A percentile compares a stretch with the other conserved stretches of the same genome.
Conservation (phyloP, 35 echinoderm and acorn worm species). For the Heliocidaris tuberculata region DNA sequence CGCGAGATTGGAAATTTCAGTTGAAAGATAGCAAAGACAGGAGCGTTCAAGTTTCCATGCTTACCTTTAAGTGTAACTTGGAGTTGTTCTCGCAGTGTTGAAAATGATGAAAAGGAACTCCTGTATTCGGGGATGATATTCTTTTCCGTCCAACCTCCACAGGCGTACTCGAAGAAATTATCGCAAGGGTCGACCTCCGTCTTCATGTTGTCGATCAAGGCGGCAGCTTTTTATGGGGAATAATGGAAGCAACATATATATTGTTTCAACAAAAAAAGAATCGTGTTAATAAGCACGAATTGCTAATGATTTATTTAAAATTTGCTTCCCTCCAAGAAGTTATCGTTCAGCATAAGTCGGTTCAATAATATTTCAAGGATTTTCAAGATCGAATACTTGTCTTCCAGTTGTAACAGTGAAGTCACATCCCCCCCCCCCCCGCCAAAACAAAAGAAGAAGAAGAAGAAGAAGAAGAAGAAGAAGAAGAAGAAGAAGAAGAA, state of each 20-base stretch:
- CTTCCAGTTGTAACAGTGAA: too few species aligned
- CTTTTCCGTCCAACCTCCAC: conserved; percentile 84
- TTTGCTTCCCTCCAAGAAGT: neutral
- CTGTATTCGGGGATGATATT: conserved; percentile 88
- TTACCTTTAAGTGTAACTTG: conserved; percentile 84
- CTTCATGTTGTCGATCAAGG: conserved; percentile 77
- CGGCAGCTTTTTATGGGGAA: conserved; percentile 51
- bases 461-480: too few species aligned
- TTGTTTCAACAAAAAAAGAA: neutral
- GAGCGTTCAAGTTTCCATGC: neutral
- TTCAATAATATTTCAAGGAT: too few species aligned
- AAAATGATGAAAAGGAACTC: conserved; percentile 74
- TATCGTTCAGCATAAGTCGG: neutral
- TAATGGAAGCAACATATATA: neutral
- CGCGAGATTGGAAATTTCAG: too few species aligned
- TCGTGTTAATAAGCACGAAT: neutral
- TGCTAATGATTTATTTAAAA: neutral
- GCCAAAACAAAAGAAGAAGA: too few species aligned
- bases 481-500: too few species aligned
- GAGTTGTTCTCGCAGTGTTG: conserved; percentile 61
- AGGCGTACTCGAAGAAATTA: conserved; percentile 92
- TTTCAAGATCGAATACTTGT: too few species aligned
- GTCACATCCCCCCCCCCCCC: neutral
- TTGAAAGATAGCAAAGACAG: too few species aligned
- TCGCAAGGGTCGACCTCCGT: conserved; percentile 72